Evolutionary conservation across 2,888 invertebrate genomes (phyloP), one percentile per base, ranked within the genome.

Genomic region (Lepidocyrtoides sp.): DNA sequence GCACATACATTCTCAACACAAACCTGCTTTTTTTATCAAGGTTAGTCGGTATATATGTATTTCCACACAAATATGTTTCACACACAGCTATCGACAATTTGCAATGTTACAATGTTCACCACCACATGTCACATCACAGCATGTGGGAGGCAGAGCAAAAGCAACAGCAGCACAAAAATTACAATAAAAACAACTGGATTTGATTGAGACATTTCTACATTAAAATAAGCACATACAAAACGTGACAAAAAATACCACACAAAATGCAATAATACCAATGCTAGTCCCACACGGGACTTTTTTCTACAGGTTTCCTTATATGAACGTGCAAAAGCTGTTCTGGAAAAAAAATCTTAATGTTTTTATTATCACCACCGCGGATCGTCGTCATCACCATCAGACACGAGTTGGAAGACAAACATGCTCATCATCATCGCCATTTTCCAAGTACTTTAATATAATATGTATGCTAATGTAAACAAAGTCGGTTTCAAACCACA

Each of bases 241-340:
- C 60, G 54, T 54, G 17, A 60, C 60, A n/a, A n/a, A 26, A 60
- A 23, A 60, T 23, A 26, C 60, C 7, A 60, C 60, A 26, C 60
- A 60, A 60, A 20, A 54, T 54, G 54, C 54, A 60, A 14, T 23
- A 10, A 32, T 66, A n/a, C n/a, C n/a, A n/a, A n/a, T n/a, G n/a
- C n/a, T 32, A 4, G 12, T 17, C 14, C 32, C 66, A 14, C 66
- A 10, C 60, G 8, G 8, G 26, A 60, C 26, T n/a, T n/a, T 26
- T 60, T 60, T 60, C 23, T 26, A 66, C 66, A 66, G 66, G 32
- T 66, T 66, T 66, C 66, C 32, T 66, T 32, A 66, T 32, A 32
- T 32, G 66, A n/a, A 66, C 8, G 4, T 14, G 10, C 1, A 29
- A n/a, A 66, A 60, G 5, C 0, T 60, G 0, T 29, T 66, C 66